Conservation (phyloP, 2,888 invertebrate genomes). For the Hydraecia micacea region DNA sequence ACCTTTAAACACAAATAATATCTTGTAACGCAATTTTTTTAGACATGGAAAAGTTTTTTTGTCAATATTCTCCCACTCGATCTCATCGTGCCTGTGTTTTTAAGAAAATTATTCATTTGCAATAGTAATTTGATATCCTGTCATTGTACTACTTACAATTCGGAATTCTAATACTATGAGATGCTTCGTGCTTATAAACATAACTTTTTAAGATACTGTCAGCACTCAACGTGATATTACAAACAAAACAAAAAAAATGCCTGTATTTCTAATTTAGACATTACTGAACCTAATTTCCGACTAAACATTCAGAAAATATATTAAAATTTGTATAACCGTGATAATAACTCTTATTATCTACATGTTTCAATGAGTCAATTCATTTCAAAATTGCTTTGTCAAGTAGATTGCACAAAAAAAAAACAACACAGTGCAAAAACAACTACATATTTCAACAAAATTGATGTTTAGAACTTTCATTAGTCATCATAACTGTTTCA, state of each 20-base stretch:
- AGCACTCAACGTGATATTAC: neutral
- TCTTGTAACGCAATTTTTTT: constrained; percentile 1
- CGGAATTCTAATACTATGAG: neutral
- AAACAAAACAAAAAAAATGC: neutral
- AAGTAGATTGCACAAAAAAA: constrained; percentile 47
- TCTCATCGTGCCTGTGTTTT: neutral
- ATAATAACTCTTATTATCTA: constrained; percentile 48
- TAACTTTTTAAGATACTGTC: constrained; percentile 1
- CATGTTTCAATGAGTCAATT: constrained; percentile 40
- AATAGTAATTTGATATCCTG: neutral
- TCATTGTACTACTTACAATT: constrained; percentile 20
- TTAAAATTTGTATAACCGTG: constrained; percentile 47
- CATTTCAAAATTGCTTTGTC: constrained; percentile 28
- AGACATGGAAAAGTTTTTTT: neutral
- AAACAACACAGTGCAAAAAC: constrained; percentile 37
- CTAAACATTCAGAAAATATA: constrained; percentile 48
- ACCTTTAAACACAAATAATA: constrained; percentile 22
- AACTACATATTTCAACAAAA: constrained; percentile 48
- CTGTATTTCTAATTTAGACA: constrained; percentile 23
- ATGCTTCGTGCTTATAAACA: constrained; percentile 12
- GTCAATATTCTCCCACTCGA: constrained; percentile 24
- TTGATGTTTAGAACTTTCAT: constrained; percentile 20
- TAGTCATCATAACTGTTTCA: constrained; percentile 2
- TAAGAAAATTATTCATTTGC: neutral
- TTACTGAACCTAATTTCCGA: constrained; percentile 22